These are phyloP conservation scores for Pandemis heparana DNA, from an alignment of 2,888 invertebrate species.

Conservation along the genomic window DNA sequence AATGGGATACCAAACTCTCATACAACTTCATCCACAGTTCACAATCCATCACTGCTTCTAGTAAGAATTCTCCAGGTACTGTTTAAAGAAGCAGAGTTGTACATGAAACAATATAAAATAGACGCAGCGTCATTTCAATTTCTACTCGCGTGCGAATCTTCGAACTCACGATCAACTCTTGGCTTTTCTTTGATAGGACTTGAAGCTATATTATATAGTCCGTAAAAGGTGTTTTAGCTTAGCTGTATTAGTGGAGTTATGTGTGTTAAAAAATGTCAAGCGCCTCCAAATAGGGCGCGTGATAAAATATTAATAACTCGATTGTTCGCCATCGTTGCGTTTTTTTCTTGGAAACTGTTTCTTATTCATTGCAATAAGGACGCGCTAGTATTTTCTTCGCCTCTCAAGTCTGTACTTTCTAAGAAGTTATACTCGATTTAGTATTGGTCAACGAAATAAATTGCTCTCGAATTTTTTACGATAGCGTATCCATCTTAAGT, in stretches of 20 bases:
- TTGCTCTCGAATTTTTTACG: too few species aligned
- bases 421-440: neutral
- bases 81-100: neutral
- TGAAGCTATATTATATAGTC: conserved; percentile 45
- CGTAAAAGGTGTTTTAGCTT: conserved; percentile 48
- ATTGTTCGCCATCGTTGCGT: conserved; percentile 17
- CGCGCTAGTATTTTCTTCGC: neutral
- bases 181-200: conserved; percentile 46
- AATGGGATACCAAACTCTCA: conserved; percentile 12
- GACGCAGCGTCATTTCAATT: conserved; percentile 42
- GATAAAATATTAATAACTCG: conserved; percentile 41
- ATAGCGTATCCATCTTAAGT: too few species aligned
- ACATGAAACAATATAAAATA: conserved; percentile 18
- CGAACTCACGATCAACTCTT: conserved; percentile 55
- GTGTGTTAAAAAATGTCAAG: conserved; percentile 41
- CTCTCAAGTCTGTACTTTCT: neutral
- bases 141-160: conserved; percentile 65
- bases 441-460: neutral
- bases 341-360: conserved; percentile 27
- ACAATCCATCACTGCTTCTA: conserved; percentile 7
- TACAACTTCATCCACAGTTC: neutral
- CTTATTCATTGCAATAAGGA: conserved; percentile 12
- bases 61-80: neutral
- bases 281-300: conserved; percentile 40
- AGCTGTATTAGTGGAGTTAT: conserved; percentile 26